These are phyloP conservation scores for Hirtodrosophila cameraria DNA, from an alignment of 2,888 invertebrate species.

Conservation along the genomic window DNA sequence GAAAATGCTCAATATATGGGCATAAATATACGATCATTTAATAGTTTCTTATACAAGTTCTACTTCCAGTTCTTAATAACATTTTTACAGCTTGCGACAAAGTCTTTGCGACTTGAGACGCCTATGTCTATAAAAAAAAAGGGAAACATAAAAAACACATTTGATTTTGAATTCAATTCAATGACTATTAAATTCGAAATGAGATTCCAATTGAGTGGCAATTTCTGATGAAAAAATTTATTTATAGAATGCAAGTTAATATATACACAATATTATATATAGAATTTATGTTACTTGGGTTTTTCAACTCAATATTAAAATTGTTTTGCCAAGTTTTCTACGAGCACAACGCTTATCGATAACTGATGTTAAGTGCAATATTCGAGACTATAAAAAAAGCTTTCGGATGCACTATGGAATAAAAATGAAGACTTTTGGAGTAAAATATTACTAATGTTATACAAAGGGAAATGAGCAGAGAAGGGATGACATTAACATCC, in stretches of 20 bases:
- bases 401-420: too few relatives aligned
- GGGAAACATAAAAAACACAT: conserved; percentile 23
- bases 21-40: background rate
- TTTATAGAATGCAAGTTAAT: conserved; percentile 15
- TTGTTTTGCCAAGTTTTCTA: too few relatives aligned
- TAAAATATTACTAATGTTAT: too few relatives aligned
- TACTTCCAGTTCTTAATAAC: background rate
- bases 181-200: conserved; percentile 16
- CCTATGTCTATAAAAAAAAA: background rate
- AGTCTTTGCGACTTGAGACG: conserved; percentile 9
- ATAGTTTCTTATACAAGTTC: background rate
- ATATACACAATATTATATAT: too few relatives aligned
- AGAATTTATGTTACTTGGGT: too few relatives aligned
- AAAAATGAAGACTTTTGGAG: too few relatives aligned
- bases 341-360: too few relatives aligned
- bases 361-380: too few relatives aligned
- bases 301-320: too few relatives aligned
- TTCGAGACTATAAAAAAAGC: too few relatives aligned
- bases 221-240: conserved; percentile 12
- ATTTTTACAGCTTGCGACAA: conserved; percentile 25
- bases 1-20: conserved; percentile 6
- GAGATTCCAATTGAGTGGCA: conserved; percentile 2
- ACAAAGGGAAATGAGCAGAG: too few relatives aligned
- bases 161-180: conserved; percentile 13
- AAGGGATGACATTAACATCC: too few relatives aligned